Percentiles rank a stretch among this genome's conserved stretches.
These are phyloP conservation scores for Sandelia bainsii DNA, from an alignment of 2,797 vertebrate genomes.

Conservation along the genomic window DNA sequence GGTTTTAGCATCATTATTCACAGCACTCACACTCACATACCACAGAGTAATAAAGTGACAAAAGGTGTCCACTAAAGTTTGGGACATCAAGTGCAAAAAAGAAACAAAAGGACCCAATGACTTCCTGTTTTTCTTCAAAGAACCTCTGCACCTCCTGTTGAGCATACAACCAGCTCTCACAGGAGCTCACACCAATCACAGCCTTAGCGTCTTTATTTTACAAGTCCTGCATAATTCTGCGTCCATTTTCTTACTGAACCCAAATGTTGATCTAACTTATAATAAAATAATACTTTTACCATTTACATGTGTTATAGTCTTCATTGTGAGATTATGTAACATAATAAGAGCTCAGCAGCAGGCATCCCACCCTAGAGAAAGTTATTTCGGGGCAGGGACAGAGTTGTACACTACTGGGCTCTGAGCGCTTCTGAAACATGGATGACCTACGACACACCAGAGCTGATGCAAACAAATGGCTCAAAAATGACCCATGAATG, in stretches of 20 bases:
- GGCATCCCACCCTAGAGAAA: too few species aligned
- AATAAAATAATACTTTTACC: too few species aligned
- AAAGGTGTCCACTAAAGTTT: slow-evolving; percentile 67
- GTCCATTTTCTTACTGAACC: background rate
- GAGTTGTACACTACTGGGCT: too few species aligned
- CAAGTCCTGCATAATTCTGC: background rate
- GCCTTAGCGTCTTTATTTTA: slow-evolving; percentile 2
- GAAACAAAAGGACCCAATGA: slow-evolving; percentile 73
- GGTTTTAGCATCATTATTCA: slow-evolving; percentile 12
- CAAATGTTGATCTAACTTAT: background rate
- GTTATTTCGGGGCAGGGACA: too few species aligned
- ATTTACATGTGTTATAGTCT: too few species aligned
- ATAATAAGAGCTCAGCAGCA: too few species aligned
- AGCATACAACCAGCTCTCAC: slow-evolving; percentile 43
- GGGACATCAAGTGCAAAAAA: slow-evolving; percentile 71
- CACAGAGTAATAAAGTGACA: slow-evolving; percentile 66
- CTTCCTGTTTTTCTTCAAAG: slow-evolving; percentile 76
- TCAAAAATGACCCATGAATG: background rate
- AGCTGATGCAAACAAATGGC: too few species aligned
- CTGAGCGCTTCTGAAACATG: too few species aligned
- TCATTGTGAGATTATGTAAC: too few species aligned
- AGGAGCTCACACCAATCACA: slow-evolving; percentile 17
- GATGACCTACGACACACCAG: too few species aligned
- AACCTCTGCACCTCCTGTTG: slow-evolving; percentile 55
- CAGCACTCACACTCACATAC: slow-evolving; percentile 8